A percentile compares a stretch with the other conserved stretches of the same genome.
phyloP scores from a whole-genome alignment of 2,888 invertebrate genomes.

The Ommatoiulus sabulosus region DNA sequence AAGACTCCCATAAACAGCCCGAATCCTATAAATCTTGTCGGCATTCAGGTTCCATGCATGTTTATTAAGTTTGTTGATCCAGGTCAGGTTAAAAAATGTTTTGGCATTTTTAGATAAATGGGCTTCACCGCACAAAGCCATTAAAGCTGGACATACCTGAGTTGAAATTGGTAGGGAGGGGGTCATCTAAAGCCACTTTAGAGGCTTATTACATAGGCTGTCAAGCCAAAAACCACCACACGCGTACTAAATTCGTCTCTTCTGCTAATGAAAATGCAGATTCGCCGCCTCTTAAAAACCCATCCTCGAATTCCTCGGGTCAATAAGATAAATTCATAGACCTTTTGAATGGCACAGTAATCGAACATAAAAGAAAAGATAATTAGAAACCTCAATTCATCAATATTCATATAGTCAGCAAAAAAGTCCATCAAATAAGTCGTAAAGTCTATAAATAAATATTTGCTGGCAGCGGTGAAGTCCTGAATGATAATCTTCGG shows the following conservation, averaged over 20 bases:
- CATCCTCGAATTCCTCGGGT: not conserved
- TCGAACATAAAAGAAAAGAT: slow-evolving; percentile 8
- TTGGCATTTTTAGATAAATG: slow-evolving; percentile 24
- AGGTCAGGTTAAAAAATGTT: not conserved
- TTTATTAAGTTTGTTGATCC: slow-evolving; percentile 45
- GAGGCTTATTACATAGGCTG: slow-evolving; percentile 16
- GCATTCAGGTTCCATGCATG: slow-evolving; percentile 39
- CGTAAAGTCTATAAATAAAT: too few species aligned
- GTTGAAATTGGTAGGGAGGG: not conserved
- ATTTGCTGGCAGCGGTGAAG: too few species aligned
- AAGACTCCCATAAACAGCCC: slow-evolving; percentile 41
- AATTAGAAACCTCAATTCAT: not conserved
- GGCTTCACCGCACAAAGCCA: slow-evolving; percentile 35
- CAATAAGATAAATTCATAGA: not conserved
- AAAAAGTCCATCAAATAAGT: too few species aligned
- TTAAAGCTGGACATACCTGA: slow-evolving; percentile 12
- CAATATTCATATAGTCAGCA: not conserved
- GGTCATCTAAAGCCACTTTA: not conserved
- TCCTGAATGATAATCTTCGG: too few species aligned
- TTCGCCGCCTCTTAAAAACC: slow-evolving; percentile 8
- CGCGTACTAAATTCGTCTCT: not conserved
- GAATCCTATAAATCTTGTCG: slow-evolving; percentile 13
- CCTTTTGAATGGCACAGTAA: not conserved
- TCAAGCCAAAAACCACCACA: not conserved
- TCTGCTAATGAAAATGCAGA: not conserved